Evolutionary conservation across 2,113 vertebrate species (phyloP).

Genomic region (Lepisosteus osseus): DNA sequence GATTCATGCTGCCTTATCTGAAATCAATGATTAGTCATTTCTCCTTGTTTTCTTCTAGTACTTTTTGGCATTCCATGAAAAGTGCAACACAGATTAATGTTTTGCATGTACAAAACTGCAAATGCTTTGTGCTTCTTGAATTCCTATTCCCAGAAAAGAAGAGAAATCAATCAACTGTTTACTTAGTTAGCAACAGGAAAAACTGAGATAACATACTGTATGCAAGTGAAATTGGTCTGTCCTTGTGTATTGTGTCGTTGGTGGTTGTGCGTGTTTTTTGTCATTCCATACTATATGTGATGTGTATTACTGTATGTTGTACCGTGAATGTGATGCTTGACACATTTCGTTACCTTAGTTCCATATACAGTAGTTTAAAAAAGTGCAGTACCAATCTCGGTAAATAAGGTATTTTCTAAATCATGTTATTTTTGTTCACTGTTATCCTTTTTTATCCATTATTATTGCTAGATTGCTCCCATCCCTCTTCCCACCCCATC

Average conservation of each 20-base stretch:
- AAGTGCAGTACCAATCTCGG: conserved; percentile 25
- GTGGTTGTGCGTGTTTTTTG: conserved; percentile 34
- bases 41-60: too few relatives aligned
- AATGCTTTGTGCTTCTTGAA: too few relatives aligned
- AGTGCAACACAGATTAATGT: too few relatives aligned
- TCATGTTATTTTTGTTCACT: conserved; percentile 54
- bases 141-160: too few relatives aligned
- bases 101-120: too few relatives aligned
- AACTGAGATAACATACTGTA: neutral
- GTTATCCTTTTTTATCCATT: conserved; percentile 72
- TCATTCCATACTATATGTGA: conserved; percentile 36
- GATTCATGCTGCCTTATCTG: too few relatives aligned
- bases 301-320: conserved; percentile 44
- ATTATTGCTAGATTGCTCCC: conserved; percentile 89
- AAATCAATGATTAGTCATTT: too few relatives aligned
- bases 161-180: too few relatives aligned
- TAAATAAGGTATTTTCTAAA: conserved; percentile 30
- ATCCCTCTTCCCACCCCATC: conserved; percentile 90
- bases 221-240: conserved; percentile 21
- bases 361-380: conserved; percentile 21
- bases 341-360: conserved; percentile 18
- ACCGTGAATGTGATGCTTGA: conserved; percentile 28
- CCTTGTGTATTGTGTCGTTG: conserved; percentile 27
- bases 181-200: too few relatives aligned
- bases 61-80: too few relatives aligned